Base-by-base conservation (phyloP, 2,797 vertebrate species). In the Syndactyla subalaris region DNA sequence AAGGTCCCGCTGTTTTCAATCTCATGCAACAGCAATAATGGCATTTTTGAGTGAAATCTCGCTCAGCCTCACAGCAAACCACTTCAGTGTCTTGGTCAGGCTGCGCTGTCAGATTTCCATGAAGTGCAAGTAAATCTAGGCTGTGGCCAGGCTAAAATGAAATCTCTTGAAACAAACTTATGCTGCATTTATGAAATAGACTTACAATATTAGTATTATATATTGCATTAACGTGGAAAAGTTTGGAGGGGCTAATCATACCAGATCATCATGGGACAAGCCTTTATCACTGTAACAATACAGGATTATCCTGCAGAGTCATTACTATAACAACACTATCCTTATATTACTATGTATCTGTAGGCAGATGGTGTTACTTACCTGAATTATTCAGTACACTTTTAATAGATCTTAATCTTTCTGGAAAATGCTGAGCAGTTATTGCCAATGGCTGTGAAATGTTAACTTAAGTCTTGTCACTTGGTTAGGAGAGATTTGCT, bases 21-120 rank as follows among this genome's bases (percentile, higher is more conserved):
- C 39, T 93, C 72, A 63, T 70, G 79, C 49, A 85, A 66, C 43
- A 89, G 16, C 39, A 77, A 45, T 58, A 95, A 93, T 59, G 52
- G 21, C 21, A 61, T 62, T 92, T 96, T 62, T 88, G 73, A 66
- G 57, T 65, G 29, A 88, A 92, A 81, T 76, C 62, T 92, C 54
- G 8, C 57, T 87, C 57, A 43, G 11, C 10, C 39, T 79, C 54
- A 51, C 38, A 85, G 45, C 26, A 88, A 89, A 88, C 22, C 29
- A 14, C 34, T 73, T 78, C 67, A 77, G 19, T 46, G 38, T 80
- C 67, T 71, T n/a, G 48, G 30, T n/a, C 59, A 74, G 63, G 41
- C 32, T 30, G 43, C 61, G 21, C 32, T 57, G 38, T 72, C 48
- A 52, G 48, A 34, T 71, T 89, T 89, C 68, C 54, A 24, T 34